These are phyloP conservation scores for Willisornis vidua DNA, from an alignment of 2,113 vertebrate genomes.

Conservation along the genomic window DNA sequence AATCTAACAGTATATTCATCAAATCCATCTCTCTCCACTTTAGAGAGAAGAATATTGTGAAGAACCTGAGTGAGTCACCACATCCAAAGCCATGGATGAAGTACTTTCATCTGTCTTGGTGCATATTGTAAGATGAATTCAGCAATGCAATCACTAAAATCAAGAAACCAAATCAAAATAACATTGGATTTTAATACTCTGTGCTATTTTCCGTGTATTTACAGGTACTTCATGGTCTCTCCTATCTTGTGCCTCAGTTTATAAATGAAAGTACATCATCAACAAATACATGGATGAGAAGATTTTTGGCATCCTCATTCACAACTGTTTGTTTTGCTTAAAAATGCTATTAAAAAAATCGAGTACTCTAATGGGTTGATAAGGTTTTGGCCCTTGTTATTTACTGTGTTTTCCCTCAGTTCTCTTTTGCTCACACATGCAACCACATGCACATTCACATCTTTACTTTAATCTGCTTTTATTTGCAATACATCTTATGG, in stretches of 20 bases:
- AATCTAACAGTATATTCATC: not conserved
- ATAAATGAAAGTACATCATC: not conserved
- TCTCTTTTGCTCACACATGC: not conserved
- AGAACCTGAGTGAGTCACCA: not conserved
- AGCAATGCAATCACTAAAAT: not conserved
- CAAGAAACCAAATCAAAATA: not conserved
- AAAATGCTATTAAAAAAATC: not conserved
- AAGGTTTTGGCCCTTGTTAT: not conserved
- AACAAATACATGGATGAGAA: not conserved
- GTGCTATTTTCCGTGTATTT: not conserved
- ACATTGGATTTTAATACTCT: not conserved
- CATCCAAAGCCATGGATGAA: not conserved
- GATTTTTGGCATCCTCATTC: not conserved
- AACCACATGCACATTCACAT: not conserved
- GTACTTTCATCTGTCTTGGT: not conserved
- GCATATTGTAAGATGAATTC: not conserved
- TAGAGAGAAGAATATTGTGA: not conserved
- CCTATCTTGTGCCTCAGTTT: not conserved
- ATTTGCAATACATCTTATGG: not conserved
- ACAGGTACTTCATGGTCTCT: not conserved
- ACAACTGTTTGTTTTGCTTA: not conserved
- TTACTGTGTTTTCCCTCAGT: not conserved
- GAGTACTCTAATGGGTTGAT: fast-evolving
- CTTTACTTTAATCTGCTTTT: not conserved
- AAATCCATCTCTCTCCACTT: not conserved